Evolutionary conservation across 35 echinoderm and acorn worm genomes (phyloP), one percentile per base, ranked within the genome.

Genomic region (Apostichopus parvimensis): DNA sequence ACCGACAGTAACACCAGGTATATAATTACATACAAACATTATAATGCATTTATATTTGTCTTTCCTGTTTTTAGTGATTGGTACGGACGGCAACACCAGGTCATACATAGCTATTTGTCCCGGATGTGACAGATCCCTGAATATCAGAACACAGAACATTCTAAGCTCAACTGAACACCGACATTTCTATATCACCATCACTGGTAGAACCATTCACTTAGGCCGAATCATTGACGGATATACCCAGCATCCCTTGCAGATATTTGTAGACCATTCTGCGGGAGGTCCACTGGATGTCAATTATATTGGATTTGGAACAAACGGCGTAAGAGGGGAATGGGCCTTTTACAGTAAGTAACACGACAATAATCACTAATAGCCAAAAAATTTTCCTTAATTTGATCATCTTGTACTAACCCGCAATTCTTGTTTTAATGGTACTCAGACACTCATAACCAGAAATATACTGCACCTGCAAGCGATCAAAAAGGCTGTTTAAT

Each of bases 331-430:
- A 84, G 81, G 81, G 57, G 81, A 84, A 15, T 84, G 81, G 81
- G 81, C 81, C 81, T 84, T 84, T 59, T 84, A 84, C 81, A 56
- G 81, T 84, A 58, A 84, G 81, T 84, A 84, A 22, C 54, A 84
- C 0, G 34, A 45, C 34, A 45, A 45, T 0, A 45, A 25, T 10
- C 34, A 45, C 34, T 45, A 45, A 45, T 45, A 45, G 34, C 34
- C 2, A 0, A 4, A 45, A 45, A 45, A 45, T 45, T 45, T 45
- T 0, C 34, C 3, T 45, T 45, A 45, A 45, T 45, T 45, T 45
- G 34, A 45, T 45, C 34, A 45, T 45, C 34, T 45, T 45, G 2
- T 45, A 45, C 34, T 45, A 45, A 45, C 2, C 34, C 34, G 34
- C 34, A 45, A 45, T 45, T 45, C 34, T 45, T 45, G 34, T 0